Evolutionary conservation across 1,140 invertebrate genomes (phyloP).

Genomic region (Apolygus lucorum): DNA sequence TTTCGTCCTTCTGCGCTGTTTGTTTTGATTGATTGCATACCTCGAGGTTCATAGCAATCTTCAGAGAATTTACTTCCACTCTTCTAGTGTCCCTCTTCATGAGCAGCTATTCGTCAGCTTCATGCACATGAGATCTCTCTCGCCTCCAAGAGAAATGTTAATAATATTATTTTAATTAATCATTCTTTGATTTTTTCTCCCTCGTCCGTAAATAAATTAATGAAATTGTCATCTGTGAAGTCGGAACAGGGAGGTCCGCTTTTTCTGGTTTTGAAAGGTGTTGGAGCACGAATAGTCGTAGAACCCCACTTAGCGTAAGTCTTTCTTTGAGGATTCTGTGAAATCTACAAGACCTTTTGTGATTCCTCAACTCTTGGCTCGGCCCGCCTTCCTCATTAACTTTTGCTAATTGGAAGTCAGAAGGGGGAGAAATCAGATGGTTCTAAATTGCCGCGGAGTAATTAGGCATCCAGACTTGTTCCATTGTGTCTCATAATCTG

Average conservation of each 20-base stretch:
- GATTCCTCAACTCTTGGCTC: not conserved
- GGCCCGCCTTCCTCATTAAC: constrained; percentile 2
- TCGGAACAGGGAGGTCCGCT: not conserved
- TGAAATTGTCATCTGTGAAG: no score
- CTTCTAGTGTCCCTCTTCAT: no score
- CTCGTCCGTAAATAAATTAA: no score
- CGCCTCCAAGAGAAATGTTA: no score
- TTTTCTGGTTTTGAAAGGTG: not conserved
- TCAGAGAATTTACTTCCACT: no score
- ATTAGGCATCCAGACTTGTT: not conserved
- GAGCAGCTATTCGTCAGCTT: no score
- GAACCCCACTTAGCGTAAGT: not conserved
- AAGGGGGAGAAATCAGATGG: not conserved
- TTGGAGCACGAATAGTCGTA: not conserved
- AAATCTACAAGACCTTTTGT: constrained; percentile 2
- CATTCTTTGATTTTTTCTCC: no score
- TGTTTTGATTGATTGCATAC: no score
- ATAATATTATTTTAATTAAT: no score
- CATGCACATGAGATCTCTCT: no score
- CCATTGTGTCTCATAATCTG: not conserved
- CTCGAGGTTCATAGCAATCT: no score
- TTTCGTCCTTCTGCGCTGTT: no score
- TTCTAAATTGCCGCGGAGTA: not conserved
- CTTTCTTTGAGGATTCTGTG: not conserved
- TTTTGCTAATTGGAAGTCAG: constrained; percentile 8